Base-by-base conservation (phyloP, 2,113 vertebrate species). In the Hypocryptadius cinnamomeus region DNA sequence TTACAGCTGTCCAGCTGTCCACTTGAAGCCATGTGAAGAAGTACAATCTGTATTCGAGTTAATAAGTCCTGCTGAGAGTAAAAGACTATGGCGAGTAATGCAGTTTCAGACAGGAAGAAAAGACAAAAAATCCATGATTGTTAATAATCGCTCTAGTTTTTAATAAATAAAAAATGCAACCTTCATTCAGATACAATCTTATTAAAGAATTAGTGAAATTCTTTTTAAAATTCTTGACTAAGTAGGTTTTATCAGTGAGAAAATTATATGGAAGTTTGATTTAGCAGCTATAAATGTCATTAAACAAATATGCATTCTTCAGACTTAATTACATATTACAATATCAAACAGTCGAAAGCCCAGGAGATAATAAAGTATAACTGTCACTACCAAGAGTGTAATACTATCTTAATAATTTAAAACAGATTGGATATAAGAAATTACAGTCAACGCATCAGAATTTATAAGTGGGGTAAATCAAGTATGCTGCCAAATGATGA, bases 301-400 rank as follows among this genome's bases (percentile, higher is more conserved):
- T 86, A 88, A 85, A 39, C 33, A 73, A 90, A 91, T 77, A 91
- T 8, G 24, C 53, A 47, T 76, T 88, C 47, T 86, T 93, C 76
- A 90, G 69, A 84, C 31, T 74, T 92, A 93, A 96, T 93, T 94
- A 63, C 16, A 69, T 35, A 85, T 76, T 92, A 79, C 21, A 87
- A 51, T 66, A 95, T 70, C 44, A 82, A 89, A 57, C 1, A 10
- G 31, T 35, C 5, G 6, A 92, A 91, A 50, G 27, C 37, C 35
- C 59, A 72, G 91, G 70, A 82, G 42, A 89, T 85, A 94, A 82
- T 76, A 70, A 85, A 87, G 13, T 37, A 33, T 59, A 93, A 84
- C 65, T 84, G 39, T 42, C 79, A 53, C 31, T 92, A 44, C n/a
- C 27, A 74, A 94, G 85, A 61, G 24, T 56, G 25, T 45, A 76